Percentiles rank a stretch among this genome's conserved stretches.
Conservation (phyloP, 2,797 vertebrate genomes). For the Chiloscyllium punctatum region DNA sequence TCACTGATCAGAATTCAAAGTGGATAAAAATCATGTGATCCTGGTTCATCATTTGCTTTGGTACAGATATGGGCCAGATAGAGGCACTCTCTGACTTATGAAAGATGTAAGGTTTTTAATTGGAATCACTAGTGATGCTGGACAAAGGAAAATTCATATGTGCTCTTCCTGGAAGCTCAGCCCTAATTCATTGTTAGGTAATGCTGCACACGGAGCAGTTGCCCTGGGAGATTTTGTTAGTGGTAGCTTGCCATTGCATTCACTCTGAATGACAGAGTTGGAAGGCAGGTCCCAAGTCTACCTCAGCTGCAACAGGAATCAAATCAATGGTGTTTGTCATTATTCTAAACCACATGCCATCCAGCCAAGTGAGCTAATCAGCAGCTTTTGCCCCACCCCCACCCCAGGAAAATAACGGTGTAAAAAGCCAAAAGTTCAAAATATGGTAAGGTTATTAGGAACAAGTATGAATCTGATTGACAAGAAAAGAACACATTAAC, state of each 20-base stretch:
- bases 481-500: background rate
- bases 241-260: too few relatives aligned
- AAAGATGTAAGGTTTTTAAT: background rate
- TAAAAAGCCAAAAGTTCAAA: background rate
- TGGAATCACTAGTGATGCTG: background rate
- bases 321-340: too few relatives aligned
- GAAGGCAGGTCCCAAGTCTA: too few relatives aligned
- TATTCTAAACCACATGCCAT: too few relatives aligned
- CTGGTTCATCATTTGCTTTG: background rate
- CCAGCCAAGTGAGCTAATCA: too few relatives aligned
- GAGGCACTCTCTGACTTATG: background rate
- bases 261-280: too few relatives aligned
- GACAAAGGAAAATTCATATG: background rate
- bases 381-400: too few relatives aligned
- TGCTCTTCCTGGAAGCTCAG: background rate
- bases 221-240: too few relatives aligned
- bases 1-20: background rate
- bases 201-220: background rate
- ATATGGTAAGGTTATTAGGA: background rate
- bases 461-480: background rate
- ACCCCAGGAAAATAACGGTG: background rate
- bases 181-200: background rate
- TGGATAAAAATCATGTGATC: background rate
- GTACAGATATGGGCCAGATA: background rate
- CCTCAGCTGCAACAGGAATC: too few relatives aligned